A percentile compares a stretch with the other conserved stretches of the same genome.
Evolutionary conservation across 2,797 vertebrate species (phyloP).

Genomic region (Myotis planiceps): DNA sequence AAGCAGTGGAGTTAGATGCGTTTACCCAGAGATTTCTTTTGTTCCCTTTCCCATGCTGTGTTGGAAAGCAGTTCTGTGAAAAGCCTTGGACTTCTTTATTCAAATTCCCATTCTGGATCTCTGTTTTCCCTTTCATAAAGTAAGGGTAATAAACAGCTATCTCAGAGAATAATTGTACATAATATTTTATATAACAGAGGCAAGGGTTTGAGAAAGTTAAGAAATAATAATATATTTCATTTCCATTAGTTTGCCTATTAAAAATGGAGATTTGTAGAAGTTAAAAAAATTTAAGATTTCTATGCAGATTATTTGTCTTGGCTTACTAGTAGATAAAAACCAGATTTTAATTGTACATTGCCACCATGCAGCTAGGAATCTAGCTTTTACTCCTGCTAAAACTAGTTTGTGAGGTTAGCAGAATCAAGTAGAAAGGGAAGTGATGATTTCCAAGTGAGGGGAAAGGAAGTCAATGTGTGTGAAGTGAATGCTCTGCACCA

Average conservation of each 20-base stretch:
- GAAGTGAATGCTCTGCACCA: background rate
- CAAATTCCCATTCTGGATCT: background rate
- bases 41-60: background rate
- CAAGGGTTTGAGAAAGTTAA: background rate
- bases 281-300: constrained; percentile 21
- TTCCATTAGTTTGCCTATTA: background rate
- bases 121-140: background rate
- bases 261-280: constrained; percentile 20
- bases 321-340: constrained; percentile 6
- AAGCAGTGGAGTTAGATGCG: background rate
- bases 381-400: background rate
- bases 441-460: background rate
- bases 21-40: background rate
- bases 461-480: background rate
- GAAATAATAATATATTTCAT: background rate
- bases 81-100: background rate
- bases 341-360: background rate
- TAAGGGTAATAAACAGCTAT: background rate
- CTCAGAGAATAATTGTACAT: background rate
- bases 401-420: background rate
- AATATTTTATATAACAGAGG: background rate
- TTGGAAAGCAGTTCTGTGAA: background rate
- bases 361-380: background rate
- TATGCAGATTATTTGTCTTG: background rate
- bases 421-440: background rate